These are phyloP conservation scores for Endomychus coccineus DNA, from an alignment of 2,888 invertebrate genomes.

Conservation along the genomic window DNA sequence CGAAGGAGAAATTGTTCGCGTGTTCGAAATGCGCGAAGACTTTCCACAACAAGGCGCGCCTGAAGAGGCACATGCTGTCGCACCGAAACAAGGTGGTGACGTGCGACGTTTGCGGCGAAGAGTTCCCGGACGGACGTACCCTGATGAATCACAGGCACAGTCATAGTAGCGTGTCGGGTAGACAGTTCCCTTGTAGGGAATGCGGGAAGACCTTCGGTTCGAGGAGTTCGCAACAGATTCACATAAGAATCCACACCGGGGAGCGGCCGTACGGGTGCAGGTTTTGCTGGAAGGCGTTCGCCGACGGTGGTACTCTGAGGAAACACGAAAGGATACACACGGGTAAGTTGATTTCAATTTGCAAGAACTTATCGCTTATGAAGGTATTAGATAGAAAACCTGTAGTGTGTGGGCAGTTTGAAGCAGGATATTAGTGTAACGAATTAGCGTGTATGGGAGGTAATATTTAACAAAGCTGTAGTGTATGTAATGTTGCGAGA, in stretches of 20 bases:
- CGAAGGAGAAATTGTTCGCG: slow-evolving; percentile 51
- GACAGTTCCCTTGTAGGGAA: slow-evolving; percentile 70
- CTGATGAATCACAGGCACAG: slow-evolving; percentile 65
- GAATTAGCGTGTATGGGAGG: too few relatives aligned
- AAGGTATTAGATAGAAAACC: too few relatives aligned
- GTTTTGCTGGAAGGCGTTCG: slow-evolving; percentile 84
- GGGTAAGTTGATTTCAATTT: too few relatives aligned
- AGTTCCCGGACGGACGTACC: slow-evolving; percentile 62
- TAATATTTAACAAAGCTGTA: too few relatives aligned
- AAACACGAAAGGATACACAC: slow-evolving; percentile 84
- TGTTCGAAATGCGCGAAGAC: slow-evolving; percentile 64
- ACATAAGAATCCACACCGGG: slow-evolving; percentile 77
- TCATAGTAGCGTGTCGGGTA: slow-evolving; percentile 40
- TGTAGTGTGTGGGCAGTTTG: too few relatives aligned
- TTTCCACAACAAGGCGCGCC: slow-evolving; percentile 60
- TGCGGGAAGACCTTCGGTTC: slow-evolving; percentile 84
- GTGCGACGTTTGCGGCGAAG: slow-evolving; percentile 63
- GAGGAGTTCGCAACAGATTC: slow-evolving; percentile 78
- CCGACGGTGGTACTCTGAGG: slow-evolving; percentile 76
- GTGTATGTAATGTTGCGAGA: too few relatives aligned
- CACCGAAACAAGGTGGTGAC: slow-evolving; percentile 62
- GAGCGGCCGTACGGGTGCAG: slow-evolving; percentile 79
- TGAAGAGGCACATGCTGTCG: slow-evolving; percentile 61
- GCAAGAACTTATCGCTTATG: too few relatives aligned
- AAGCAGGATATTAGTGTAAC: too few relatives aligned